Base-by-base conservation (phyloP, 2,797 vertebrate genomes). In the Spinibarbus caldwelli region DNA sequence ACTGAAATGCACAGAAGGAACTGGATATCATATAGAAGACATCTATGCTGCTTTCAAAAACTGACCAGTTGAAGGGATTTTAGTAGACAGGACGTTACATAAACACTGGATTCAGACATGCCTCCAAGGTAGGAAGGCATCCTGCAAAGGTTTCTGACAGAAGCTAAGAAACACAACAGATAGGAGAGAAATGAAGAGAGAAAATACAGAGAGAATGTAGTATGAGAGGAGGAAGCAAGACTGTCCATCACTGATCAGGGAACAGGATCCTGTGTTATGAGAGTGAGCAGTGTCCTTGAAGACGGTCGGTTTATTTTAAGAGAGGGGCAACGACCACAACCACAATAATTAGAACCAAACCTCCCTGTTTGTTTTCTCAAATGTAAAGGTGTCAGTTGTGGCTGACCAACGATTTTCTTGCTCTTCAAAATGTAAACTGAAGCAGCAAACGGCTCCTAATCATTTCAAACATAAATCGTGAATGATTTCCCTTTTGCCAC, bases 271-370 rank as follows among this genome's bases (percentile, higher is more conserved):
- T 90, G 89, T 90, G 93, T 89, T 68, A 86, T 89, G 90, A 90
- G 89, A 88, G 86, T 54, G 72, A 86, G 71, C 86, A 86, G 88
- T 91, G 92, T 70, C 90, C 91, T 91, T 91, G 88, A 84, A 90
- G 91, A 88, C 84, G 80, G 54, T 1, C 54, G 89, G 93, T 94
- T 95, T 95, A 94, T 95, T 95, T 95, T 93, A 91, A 92, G 91
- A 94, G 92, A 88, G 87, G 91, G 91, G 86, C 88, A 84, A 89
- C 57, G 89, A 90, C 90, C 82, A 78, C 87, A 87, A 90, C 86
- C 89, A 23, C 89, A 68, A 90, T 93, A 94, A 94, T 94, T 92
- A 93, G 89, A 92, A 93, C 90, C 92, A 92, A 94, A 93, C 92
- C 90, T 4, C 87, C 87, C 62, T 88, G 93, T 93, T 94, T 92